A percentile compares a stretch with the other conserved stretches of the same genome.
Evolutionary conservation across 2,113 vertebrate genomes (phyloP).

Genomic region (Tragelaphus imberbis): DNA sequence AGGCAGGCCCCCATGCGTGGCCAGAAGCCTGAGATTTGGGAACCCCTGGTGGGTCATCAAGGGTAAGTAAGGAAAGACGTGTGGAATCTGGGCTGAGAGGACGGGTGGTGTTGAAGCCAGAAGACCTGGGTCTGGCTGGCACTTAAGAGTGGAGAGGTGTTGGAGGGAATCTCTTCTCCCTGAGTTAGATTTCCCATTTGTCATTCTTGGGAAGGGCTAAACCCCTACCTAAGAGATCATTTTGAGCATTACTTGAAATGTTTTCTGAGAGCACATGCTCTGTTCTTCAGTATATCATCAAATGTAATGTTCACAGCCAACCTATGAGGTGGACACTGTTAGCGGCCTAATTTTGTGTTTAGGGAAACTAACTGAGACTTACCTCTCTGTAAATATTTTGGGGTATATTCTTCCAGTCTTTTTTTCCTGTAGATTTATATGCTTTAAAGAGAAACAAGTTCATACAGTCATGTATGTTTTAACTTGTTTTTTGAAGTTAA

Average conservation of each 20-base stretch:
- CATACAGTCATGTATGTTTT: background rate
- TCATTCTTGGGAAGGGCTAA: background rate
- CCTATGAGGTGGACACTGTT: background rate
- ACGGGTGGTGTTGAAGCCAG: background rate
- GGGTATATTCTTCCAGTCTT: background rate
- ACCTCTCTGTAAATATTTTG: background rate
- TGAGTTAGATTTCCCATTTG: background rate
- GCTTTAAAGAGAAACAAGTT: background rate
- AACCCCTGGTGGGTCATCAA: background rate
- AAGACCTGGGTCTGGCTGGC: background rate
- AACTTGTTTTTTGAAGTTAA: background rate
- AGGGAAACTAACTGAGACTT: background rate
- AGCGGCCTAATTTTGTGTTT: background rate
- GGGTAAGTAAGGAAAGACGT: background rate
- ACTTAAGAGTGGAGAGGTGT: background rate
- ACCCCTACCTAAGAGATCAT: background rate
- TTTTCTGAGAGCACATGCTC: background rate
- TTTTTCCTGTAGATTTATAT: background rate
- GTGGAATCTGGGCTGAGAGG: background rate
- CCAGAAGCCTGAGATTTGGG: background rate
- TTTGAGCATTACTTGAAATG: background rate
- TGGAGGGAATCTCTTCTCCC: no score
- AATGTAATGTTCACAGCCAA: background rate
- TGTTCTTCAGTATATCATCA: background rate
- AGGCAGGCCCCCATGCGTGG: background rate